Evolutionary conservation across 2,797 vertebrate genomes (phyloP).

Genomic region (Knipowitschia caucasica): DNA sequence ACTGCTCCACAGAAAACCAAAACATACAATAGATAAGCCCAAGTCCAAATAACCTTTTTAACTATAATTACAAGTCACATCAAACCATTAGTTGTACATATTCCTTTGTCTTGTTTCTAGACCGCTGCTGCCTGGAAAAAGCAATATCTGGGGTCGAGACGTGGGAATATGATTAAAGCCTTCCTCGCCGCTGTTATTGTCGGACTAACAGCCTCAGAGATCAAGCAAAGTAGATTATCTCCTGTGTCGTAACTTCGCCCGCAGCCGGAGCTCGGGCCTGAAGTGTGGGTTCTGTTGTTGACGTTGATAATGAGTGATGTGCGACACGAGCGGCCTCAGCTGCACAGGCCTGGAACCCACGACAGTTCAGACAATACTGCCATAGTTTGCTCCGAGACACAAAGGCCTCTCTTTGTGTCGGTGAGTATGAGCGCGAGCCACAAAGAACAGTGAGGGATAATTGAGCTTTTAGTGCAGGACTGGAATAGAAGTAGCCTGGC

Average conservation of each 20-base stretch:
- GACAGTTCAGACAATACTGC: constrained; percentile 11
- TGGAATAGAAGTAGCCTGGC: neutral
- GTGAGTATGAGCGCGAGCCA: neutral
- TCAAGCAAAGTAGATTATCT: constrained; percentile 73
- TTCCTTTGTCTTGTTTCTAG: neutral
- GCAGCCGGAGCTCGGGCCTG: constrained; percentile 50
- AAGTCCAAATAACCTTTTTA: neutral
- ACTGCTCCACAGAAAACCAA: no score
- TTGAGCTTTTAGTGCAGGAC: neutral
- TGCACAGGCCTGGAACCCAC: constrained; percentile 1
- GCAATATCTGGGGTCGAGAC: constrained; percentile 68
- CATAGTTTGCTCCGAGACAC: constrained; percentile 9
- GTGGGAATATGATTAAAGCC: constrained; percentile 72
- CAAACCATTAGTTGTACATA: neutral
- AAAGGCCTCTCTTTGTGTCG: neutral
- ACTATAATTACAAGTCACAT: neutral
- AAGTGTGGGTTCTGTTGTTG: constrained; percentile 38
- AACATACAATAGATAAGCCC: no score
- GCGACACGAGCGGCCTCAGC: constrained; percentile 18
- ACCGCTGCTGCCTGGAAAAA: constrained; percentile 44
- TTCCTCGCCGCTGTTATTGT: constrained; percentile 52
- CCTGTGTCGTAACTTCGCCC: constrained; percentile 61
- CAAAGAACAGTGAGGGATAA: neutral
- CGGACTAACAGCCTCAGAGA: constrained; percentile 64
- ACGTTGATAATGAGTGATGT: constrained; percentile 40